Base-by-base conservation (phyloP, 2,113 vertebrate species). In the Lota lota region DNA sequence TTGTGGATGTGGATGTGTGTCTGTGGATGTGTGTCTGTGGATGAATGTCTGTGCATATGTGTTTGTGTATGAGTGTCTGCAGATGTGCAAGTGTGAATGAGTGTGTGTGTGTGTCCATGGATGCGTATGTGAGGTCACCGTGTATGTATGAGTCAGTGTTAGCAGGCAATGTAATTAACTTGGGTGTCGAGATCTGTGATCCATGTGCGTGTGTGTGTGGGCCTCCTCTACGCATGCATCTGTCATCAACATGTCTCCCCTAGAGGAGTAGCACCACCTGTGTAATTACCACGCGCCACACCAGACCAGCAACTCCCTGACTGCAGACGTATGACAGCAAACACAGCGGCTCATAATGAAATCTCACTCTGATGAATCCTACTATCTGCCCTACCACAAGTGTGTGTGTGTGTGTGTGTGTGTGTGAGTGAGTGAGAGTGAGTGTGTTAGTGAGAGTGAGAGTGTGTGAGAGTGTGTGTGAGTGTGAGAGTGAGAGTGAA, bases 401-500 rank as follows among this genome's bases (percentile, higher is more conserved):
- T 56, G 53, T 56, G 53, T 56, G 53, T 56, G 53, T 56, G 15
- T n/a, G 15, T 56, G 53, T 56, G 53, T 56, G 53, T 18, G 17
- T n/a, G 53, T 56, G 53, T n/a, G 53, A n/a, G 53, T n/a, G 53
- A 3, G 17, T 56, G 53, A 3, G 17, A n/a, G 53, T 56, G 53
- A n/a, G 17, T n/a, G 53, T 56, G 53, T n/a, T 21, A 28, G 51
- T 28, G 50, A 22, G 16, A 2, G 50, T 22, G 64, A 0, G 64
- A 22, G 19, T 22, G 6, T 66, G 47, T 28, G 53, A n/a, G 33
- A 47, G 66, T 68, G 66, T 68, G 67, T 68, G 67, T 60, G 56
- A 21, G 66, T 17, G 21, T 65, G 36, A 6, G 50, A 53, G 64
- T 22, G 28, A 1, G 28, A 5, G n/a, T 58, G 18, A 33, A 19